These are phyloP conservation scores for Uropetala carovei DNA, from an alignment of 2,888 invertebrate genomes.

Conservation along the genomic window DNA sequence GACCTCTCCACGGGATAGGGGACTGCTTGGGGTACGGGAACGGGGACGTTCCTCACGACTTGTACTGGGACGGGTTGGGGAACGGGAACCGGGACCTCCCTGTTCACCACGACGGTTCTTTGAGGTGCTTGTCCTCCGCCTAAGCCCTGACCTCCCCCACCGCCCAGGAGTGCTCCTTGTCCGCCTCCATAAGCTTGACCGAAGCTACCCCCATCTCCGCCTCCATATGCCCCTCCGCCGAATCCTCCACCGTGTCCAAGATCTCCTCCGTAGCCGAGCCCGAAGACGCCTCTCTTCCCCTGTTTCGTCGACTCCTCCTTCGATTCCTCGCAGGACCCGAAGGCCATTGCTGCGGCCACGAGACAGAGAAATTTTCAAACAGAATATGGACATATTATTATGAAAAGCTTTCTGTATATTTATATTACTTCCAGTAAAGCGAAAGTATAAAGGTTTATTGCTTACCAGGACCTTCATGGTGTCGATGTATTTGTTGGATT, in stretches of 20 bases:
- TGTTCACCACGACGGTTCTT: not conserved
- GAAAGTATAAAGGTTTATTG: not conserved
- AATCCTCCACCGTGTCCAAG: not conserved
- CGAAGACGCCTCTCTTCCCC: constrained; percentile 68
- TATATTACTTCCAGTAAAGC: not conserved
- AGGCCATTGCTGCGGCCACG: not conserved
- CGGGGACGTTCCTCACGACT: not conserved
- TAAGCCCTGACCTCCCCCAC: not conserved
- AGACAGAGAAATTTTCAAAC: not conserved
- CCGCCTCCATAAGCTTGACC: not conserved
- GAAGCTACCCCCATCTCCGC: not conserved
- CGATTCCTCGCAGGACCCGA: constrained; percentile 38
- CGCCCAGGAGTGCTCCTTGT: not conserved
- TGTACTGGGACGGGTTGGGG: not conserved
- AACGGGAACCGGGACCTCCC: not conserved
- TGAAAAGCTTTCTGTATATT: not conserved
- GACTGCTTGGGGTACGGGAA: constrained; percentile 7
- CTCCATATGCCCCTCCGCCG: too few relatives aligned
- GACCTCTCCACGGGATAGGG: not conserved
- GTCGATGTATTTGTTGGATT: not conserved
- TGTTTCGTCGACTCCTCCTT: not conserved
- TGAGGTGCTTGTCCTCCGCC: not conserved
- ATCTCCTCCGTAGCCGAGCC: constrained; percentile 66
- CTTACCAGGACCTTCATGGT: not conserved
- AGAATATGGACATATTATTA: too few relatives aligned